A percentile compares a stretch with the other conserved stretches of the same genome.
Conservation (phyloP, 1,140 invertebrate genomes). For the Pseudomyrmex flavicornis region DNA sequence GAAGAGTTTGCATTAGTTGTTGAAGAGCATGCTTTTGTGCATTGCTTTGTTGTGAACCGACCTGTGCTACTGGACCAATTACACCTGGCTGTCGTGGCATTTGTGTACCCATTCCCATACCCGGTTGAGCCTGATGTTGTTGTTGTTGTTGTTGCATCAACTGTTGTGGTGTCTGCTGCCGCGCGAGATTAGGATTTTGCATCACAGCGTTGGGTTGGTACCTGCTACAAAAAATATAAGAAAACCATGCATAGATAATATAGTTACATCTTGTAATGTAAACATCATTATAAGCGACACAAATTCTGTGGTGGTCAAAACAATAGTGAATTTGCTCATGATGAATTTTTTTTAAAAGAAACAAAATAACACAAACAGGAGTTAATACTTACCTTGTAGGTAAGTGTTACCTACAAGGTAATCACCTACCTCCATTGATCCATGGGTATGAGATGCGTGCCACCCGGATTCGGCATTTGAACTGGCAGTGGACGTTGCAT, state of each 20-base stretch:
- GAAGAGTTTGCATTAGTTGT: conserved; percentile 95
- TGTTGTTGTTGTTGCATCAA: conserved; percentile 83
- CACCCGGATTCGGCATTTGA: conserved; percentile 82
- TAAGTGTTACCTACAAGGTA: too few relatives aligned
- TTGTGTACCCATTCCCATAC: conserved; percentile 81
- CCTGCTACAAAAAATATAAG: conserved; percentile 58
- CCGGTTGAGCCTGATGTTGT: conserved; percentile 83
- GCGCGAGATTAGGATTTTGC: conserved; percentile 80
- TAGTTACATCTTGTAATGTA: too few relatives aligned
- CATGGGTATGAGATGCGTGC: conserved; percentile 87
- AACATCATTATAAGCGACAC: too few relatives aligned
- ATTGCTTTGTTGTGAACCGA: conserved; percentile 77
- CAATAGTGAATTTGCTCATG: too few relatives aligned
- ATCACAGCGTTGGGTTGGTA: conserved; percentile 82
- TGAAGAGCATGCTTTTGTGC: conserved; percentile 93
- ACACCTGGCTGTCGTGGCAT: conserved; percentile 84
- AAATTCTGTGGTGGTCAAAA: too few relatives aligned
- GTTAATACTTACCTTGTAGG: too few relatives aligned
- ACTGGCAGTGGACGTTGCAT: conserved; percentile 87
- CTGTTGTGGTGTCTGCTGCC: conserved; percentile 84
- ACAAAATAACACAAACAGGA: too few relatives aligned
- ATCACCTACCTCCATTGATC: conserved; percentile 87
- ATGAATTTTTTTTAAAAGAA: too few relatives aligned
- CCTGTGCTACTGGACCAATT: conserved; percentile 83
- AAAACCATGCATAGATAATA: too few relatives aligned